Evolutionary conservation across 2,888 invertebrate species (phyloP).

Genomic region (Anoplius nigerrimus): DNA sequence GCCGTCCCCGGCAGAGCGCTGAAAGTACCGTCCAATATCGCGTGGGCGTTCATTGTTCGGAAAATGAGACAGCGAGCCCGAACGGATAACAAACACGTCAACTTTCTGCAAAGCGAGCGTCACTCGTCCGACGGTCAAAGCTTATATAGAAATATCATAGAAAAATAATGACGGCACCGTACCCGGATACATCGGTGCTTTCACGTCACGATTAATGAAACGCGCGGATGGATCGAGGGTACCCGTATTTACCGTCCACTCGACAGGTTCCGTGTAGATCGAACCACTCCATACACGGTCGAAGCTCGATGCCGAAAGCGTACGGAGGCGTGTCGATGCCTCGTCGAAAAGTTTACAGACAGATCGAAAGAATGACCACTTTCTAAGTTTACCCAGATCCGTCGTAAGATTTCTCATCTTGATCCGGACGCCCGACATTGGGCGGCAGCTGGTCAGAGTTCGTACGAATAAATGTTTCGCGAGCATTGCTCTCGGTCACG

Average conservation of each 20-base stretch:
- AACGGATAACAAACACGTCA: too few species aligned
- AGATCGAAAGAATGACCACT: constrained; percentile 11
- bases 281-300: constrained; percentile 8
- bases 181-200: constrained; percentile 10
- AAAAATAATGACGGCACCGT: background rate
- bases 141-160: constrained; percentile 4
- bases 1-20: too few species aligned
- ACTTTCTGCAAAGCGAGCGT: too few species aligned
- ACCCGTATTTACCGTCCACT: constrained; percentile 14
- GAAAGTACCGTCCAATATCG: too few species aligned
- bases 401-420: constrained; percentile 5
- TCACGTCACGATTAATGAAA: constrained; percentile 14
- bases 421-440: too few species aligned
- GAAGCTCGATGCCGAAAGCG: constrained; percentile 10
- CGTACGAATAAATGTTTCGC: too few species aligned
- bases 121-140: too few species aligned
- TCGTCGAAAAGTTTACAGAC: constrained; percentile 23
- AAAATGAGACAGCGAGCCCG: too few species aligned
- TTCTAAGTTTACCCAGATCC: constrained; percentile 42
- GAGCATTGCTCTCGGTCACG: too few species aligned
- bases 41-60: too few species aligned
- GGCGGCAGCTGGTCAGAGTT: too few species aligned
- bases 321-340: constrained; percentile 11
- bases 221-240: background rate
- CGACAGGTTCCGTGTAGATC: background rate